Conservation (phyloP, 2,888 invertebrate species). For the Dermolepida albohirtum region DNA sequence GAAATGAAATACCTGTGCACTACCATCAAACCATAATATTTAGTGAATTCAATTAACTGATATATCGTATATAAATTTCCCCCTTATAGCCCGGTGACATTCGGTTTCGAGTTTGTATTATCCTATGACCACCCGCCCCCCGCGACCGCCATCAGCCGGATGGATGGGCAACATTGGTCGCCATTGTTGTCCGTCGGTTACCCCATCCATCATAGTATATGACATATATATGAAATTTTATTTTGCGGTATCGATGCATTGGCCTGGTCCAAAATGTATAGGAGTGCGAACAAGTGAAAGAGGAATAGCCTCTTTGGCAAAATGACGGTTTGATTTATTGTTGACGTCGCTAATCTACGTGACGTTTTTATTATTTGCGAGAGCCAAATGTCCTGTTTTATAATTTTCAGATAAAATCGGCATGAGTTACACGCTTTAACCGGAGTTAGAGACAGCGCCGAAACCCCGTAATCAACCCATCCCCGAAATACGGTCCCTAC, state of each 20-base stretch:
- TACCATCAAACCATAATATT: slow-evolving; percentile 59
- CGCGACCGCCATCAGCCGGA: slow-evolving; percentile 1
- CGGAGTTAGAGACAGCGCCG: slow-evolving; percentile 39
- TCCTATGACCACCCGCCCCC: slow-evolving; percentile 3
- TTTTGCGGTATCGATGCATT: slow-evolving; percentile 64
- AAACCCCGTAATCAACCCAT: slow-evolving; percentile 37
- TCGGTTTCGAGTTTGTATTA: slow-evolving; percentile 40
- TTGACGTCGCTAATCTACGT: slow-evolving; percentile 66
- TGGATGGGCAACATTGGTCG: slow-evolving; percentile 48
- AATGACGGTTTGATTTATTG: slow-evolving; percentile 67
- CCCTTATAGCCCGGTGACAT: slow-evolving; percentile 58
- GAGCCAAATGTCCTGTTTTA: slow-evolving; percentile 64
- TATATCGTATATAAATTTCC: slow-evolving; percentile 62
- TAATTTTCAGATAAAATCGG: slow-evolving; percentile 65
- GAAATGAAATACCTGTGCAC: slow-evolving; percentile 56
- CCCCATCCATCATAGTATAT: slow-evolving; percentile 63
- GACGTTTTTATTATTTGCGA: slow-evolving; percentile 66
- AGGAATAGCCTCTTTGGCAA: slow-evolving; percentile 58
- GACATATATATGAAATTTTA: slow-evolving; percentile 64
- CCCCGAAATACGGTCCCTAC: slow-evolving; percentile 50
- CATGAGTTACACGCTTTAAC: slow-evolving; percentile 60
- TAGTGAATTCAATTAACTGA: slow-evolving; percentile 62
- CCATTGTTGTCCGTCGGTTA: slow-evolving; percentile 59
- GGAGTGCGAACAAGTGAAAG: slow-evolving; percentile 46
- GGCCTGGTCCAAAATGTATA: slow-evolving; percentile 50